Base-by-base conservation (phyloP, 2,888 invertebrate genomes). In the Scaptomyza caliginosa region DNA sequence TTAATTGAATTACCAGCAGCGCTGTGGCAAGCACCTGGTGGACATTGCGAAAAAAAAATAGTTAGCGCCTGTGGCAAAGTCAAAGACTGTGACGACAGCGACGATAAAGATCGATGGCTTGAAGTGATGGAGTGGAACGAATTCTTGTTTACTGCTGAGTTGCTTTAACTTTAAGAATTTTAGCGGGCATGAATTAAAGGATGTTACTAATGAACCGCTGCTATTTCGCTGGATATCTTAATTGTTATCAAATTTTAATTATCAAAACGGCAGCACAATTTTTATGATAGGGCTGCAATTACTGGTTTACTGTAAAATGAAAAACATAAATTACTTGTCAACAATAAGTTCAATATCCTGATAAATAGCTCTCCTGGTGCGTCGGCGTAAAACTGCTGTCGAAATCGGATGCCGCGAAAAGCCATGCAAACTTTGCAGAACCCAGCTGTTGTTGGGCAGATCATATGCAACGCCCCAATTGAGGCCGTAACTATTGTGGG, bases 391-490 rank as follows among this genome's bases (percentile, higher is more conserved):
- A 4, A 92, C 77, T 0, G 93, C 92, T 0, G 73, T 30, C 4
- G 86, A 77, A 30, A 80, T 64, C 0, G 86, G 86, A 34, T 64
- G 75, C 2, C 70, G 78, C 6, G 77, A 56, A 17, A 91, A 88
- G 24, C 91, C 91, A 39, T 90, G 89, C 36, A 90, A 62, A 42
- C 86, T 82, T 50, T 88, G 77, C 3, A 93, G 91, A 49, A 92
- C 90, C 88, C 93, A 93, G 0, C 93, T 92, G 28, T 90, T 90
- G 67, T 94, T 94, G 0, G 94, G 94, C 42, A 94, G 87, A 68
- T 93, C 93, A 51, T 95, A 95, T 0, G 95, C 94, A 43, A 94
- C 93, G 40, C 94, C 95, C 94, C 94, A 95, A 89, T 95, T 95
- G 7, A 95, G 86, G 1, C 94, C 94, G 74, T 93, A 94, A 6